phyloP scores from a whole-genome alignment of 2,797 vertebrate species.

The Odontamblyopus rebecca region DNA sequence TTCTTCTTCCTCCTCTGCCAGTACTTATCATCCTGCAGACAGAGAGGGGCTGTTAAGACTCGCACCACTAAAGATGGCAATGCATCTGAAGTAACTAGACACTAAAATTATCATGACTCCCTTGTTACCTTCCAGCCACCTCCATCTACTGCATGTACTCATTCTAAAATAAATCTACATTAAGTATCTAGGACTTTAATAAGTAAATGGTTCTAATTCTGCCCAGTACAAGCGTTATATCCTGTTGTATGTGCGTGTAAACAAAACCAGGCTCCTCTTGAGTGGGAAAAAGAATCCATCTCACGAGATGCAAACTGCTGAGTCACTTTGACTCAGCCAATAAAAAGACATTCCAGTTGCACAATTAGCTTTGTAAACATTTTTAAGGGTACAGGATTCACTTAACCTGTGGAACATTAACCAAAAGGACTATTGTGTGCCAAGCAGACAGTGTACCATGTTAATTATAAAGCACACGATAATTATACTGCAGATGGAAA shows the following conservation, averaged over 20 bases:
- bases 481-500: no score
- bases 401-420: background rate
- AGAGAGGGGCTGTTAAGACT: background rate
- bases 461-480: no score
- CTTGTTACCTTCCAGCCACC: background rate
- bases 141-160: background rate
- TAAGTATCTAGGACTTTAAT: background rate
- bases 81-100: background rate
- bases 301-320: slow-evolving; percentile 28
- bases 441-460: background rate
- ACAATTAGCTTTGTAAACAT: no score
- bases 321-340: slow-evolving; percentile 57
- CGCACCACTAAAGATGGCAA: background rate
- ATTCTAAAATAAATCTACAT: background rate
- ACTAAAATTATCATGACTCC: background rate
- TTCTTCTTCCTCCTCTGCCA: slow-evolving; percentile 97
- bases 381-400: background rate
- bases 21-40: slow-evolving; percentile 89
- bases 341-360: background rate
- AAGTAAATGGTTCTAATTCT: background rate
- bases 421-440: background rate
- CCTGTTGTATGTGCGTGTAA: slow-evolving; percentile 18
- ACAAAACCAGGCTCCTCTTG: slow-evolving; percentile 17
- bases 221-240: background rate
- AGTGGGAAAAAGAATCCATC: background rate